Evolutionary conservation across 2,888 invertebrate genomes (phyloP).

Genomic region (Beris chalybata): DNA sequence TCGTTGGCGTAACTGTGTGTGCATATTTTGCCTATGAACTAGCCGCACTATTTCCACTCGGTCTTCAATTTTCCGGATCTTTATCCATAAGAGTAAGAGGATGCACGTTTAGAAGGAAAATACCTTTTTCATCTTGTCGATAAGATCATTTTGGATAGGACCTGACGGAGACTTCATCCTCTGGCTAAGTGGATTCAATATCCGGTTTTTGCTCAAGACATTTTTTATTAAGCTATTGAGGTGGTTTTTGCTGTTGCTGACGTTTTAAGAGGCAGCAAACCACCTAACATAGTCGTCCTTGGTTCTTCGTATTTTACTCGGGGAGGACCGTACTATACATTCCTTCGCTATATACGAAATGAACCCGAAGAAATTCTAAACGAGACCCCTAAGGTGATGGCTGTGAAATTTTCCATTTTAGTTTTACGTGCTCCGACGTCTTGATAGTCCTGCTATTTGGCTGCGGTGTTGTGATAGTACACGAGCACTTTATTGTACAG

Average conservation of each 20-base stretch:
- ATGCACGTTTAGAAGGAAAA: slow-evolving; percentile 7
- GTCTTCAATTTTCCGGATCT: background rate
- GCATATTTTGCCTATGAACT: background rate
- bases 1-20: background rate
- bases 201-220: slow-evolving; percentile 15
- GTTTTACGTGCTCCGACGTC: slow-evolving; percentile 3
- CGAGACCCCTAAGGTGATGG: slow-evolving; percentile 6
- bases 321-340: background rate
- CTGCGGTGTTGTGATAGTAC: no score
- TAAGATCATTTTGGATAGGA: slow-evolving; percentile 25
- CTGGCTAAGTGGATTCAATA: slow-evolving; percentile 30
- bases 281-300: background rate
- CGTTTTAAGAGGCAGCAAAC: no score
- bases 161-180: slow-evolving; percentile 28
- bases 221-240: slow-evolving; percentile 19
- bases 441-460: background rate
- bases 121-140: slow-evolving; percentile 25
- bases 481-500: no score
- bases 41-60: background rate
- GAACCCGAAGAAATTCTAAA: background rate
- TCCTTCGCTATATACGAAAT: background rate
- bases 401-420: slow-evolving; percentile 3
- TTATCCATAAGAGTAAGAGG: background rate
- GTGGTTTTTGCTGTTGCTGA: slow-evolving; percentile 3
- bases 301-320: background rate